Evolutionary conservation across 2,113 vertebrate genomes (phyloP), one percentile per base, ranked within the genome.

Genomic region (Onychostruthus taczanowskii): DNA sequence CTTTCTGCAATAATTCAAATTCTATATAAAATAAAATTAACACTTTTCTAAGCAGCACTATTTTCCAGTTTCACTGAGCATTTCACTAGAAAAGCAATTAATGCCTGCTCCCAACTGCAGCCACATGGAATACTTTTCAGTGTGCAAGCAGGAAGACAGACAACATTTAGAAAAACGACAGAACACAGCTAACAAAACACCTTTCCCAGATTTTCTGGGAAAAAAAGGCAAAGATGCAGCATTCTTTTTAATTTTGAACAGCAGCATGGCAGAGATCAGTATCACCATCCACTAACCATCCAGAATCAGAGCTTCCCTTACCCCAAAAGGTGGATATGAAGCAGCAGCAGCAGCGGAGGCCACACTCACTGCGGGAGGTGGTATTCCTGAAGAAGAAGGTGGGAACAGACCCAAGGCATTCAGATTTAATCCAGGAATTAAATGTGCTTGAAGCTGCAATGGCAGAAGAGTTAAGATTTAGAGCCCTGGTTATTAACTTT

Each of bases 341-440:
- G 98, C 96, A 93, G 98, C 98, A 58, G 98, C 98, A 91, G 98
- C 98, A 90, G 98, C 98, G 1, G 99, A 98, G 24, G 99, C 98
- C 82, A 98, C 98, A 13, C 97, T 98, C 96, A 98, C 98, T 98
- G 99, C 98, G 21, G 99, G 98, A 81, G 99, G 98, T 33, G 98
- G 98, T 98, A 99, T 98, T 89, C 98, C 98, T 90, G 99, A 98
- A 68, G 98, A 98, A 61, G 98, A 98, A 67, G 98, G 98, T 62
- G 99, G 99, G 96, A 99, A 99, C 76, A 99, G 97, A 92, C 99
- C 99, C 97, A 99, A 98, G 74, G 99, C 99, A 82, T 99, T 99
- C 94, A 99, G 98, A 98, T 99, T 99, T 96, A 99, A 98, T 91
- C 99, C 99, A 93, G 99, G 99, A 97, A 99, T 99, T 97, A 99